These are phyloP conservation scores for Crocidura indochinensis DNA, from an alignment of 2,797 vertebrate genomes.

Conservation along the genomic window DNA sequence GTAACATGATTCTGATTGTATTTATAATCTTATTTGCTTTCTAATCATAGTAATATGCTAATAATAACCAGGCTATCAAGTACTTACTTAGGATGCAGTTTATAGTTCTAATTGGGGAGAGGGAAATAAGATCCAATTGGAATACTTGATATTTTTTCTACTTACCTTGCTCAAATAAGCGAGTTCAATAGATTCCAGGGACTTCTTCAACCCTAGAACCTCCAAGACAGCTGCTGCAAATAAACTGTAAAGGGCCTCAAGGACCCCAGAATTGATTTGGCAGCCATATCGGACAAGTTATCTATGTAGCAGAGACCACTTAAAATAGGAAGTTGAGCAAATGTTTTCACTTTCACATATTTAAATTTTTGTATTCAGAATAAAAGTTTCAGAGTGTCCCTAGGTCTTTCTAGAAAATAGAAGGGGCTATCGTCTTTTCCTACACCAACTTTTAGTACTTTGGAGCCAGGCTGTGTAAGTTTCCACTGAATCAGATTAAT, in stretches of 20 bases:
- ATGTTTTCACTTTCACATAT: slow-evolving; percentile 60
- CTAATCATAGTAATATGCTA: slow-evolving; percentile 86
- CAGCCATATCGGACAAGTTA: slow-evolving; percentile 63
- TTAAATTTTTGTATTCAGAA: slow-evolving; percentile 63
- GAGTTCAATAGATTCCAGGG: slow-evolving; percentile 79
- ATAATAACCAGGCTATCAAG: slow-evolving; percentile 70
- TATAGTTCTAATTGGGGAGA: slow-evolving; percentile 75
- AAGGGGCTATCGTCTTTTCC: slow-evolving; percentile 28
- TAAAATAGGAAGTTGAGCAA: slow-evolving; percentile 56
- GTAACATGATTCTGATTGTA: slow-evolving; percentile 77
- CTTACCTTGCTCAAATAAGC: slow-evolving; percentile 77
- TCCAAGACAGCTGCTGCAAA: slow-evolving; percentile 71
- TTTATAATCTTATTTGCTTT: slow-evolving; percentile 34
- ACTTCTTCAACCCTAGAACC: slow-evolving; percentile 77
- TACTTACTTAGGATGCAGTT: slow-evolving; percentile 68
- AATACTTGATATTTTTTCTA: slow-evolving; percentile 70
- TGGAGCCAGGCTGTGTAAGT: slow-evolving; percentile 61
- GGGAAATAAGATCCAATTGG: slow-evolving; percentile 66
- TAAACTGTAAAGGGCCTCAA: slow-evolving; percentile 70
- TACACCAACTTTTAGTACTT: slow-evolving; percentile 67
- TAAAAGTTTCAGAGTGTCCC: slow-evolving; percentile 57
- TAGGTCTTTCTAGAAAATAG: slow-evolving; percentile 67
- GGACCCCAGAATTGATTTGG: slow-evolving; percentile 66
- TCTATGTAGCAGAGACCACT: slow-evolving; percentile 74
- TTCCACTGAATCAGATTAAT: slow-evolving; percentile 77